phyloP scores from a whole-genome alignment of 2,113 vertebrate genomes.

The Corvus hawaiiensis region DNA sequence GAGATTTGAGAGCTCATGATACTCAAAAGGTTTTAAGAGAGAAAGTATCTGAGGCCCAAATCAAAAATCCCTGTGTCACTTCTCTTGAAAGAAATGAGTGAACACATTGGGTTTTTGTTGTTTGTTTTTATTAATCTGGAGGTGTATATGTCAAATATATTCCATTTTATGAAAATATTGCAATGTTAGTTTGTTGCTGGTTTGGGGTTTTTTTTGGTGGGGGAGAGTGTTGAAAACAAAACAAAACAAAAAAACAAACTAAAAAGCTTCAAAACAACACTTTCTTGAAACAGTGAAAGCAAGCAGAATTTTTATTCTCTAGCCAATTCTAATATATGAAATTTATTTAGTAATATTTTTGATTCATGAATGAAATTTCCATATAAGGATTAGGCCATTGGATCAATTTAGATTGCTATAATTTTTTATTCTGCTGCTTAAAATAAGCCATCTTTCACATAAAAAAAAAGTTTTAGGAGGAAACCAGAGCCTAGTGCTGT shows the following conservation, averaged over 20 bases:
- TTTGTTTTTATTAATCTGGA: not conserved
- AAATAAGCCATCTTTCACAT: not conserved
- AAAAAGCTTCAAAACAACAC: not conserved
- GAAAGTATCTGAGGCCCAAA: not conserved
- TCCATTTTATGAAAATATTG: not conserved
- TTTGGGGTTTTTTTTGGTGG: not conserved
- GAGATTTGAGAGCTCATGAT: not conserved
- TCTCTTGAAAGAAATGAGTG: not conserved
- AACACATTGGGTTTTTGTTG: not conserved
- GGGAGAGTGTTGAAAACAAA: not conserved
- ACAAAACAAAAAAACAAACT: accelerated
- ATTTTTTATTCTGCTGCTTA: not conserved
- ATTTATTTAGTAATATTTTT: not conserved
- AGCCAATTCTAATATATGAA: not conserved
- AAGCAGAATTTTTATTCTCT: not conserved
- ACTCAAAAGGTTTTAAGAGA: not conserved
- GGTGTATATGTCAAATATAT: not conserved
- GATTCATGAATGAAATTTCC: not conserved
- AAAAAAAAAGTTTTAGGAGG: not conserved
- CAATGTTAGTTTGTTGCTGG: not conserved
- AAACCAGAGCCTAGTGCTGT: not conserved
- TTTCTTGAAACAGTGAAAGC: not conserved
- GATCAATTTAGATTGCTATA: not conserved
- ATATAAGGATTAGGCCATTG: not conserved
- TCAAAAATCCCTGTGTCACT: not conserved